Evolutionary conservation across 2,888 invertebrate species (phyloP), one percentile per base, ranked within the genome.

Genomic region (Drosophila affinis): DNA sequence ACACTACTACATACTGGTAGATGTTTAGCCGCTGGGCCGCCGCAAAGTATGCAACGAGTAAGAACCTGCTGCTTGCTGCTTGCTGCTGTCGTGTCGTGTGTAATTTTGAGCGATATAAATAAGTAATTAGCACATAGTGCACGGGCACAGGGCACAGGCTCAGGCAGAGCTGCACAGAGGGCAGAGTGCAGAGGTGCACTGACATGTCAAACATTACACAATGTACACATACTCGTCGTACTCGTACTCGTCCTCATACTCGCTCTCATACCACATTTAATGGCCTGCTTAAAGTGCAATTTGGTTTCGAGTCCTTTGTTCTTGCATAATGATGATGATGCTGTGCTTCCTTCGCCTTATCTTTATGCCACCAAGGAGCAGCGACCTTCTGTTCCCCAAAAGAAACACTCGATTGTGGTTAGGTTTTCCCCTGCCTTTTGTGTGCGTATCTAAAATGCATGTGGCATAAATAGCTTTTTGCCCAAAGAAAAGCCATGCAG

Each of bases 91-190:
- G 14, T 45, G 71, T 39, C 39, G 48, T 73, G 71, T 64, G 39
- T 39, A 39, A 49, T 59, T 59, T 39, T 65, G 67, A 67, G 74
- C 67, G 34, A 52, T 65, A 88, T 85, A 88, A 85, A 85, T 85
- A 85, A 85, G 71, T 85, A 85, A 85, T 86, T 85, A 85, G 81
- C 79, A 74, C 79, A 87, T 76, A 85, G 82, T 79, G 79, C 76
- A 62, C 56, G 63, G 18, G 27, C 46, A 29, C 29, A 29, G 29
- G 29, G 29, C 29, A 24, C 24, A 24, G 24, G 24, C 24, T 24
- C 3, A 24, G 24, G 24, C 4, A 24, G 24, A 24, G 24, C 3
- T 24, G 24, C 24, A 24, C 24, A 24, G 24, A 29, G 29, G 29
- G 9, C 29, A 24, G 24, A 29, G 10, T 10, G 34, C 34, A 34